phyloP scores from a whole-genome alignment of 1,140 invertebrate species.

The Rhysida immarginata region DNA sequence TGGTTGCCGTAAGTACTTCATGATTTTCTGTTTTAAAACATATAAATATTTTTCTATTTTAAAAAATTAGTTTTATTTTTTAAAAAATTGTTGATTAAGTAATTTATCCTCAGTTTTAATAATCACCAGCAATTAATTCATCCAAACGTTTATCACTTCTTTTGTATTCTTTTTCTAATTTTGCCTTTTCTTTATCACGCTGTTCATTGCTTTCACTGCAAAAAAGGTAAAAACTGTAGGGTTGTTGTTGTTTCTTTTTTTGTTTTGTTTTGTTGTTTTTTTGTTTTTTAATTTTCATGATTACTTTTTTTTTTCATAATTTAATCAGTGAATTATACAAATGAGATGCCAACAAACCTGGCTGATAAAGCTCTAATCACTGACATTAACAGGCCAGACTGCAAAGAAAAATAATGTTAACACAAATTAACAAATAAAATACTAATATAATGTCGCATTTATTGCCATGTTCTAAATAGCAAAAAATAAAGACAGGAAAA shows the following conservation, averaged over 20 bases:
- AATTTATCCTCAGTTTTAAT: background rate
- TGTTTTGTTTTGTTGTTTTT: no score
- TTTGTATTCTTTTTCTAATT: constrained; percentile 83
- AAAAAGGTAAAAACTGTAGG: no score
- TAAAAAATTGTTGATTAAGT: no score
- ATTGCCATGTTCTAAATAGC: no score
- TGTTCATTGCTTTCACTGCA: constrained; percentile 83
- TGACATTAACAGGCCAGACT: constrained; percentile 81
- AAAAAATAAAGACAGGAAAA: no score
- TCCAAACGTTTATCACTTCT: constrained; percentile 75
- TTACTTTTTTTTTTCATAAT: no score
- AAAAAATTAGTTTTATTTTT: no score
- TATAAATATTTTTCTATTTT: background rate
- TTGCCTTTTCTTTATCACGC: constrained; percentile 79
- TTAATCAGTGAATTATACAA: background rate
- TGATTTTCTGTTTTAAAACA: constrained; percentile 46
- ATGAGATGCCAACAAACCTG: background rate
- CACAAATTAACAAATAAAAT: no score
- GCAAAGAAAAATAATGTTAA: constrained; percentile 27
- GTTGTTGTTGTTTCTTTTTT: no score
- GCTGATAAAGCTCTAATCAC: constrained; percentile 79
- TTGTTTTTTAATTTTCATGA: no score
- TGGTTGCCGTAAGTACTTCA: constrained; percentile 70
- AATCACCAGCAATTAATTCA: constrained; percentile 54
- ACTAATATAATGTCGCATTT: no score